Evolutionary conservation across 2,888 invertebrate genomes (phyloP), one percentile per base, ranked within the genome.

Genomic region (Brachycybe producta): DNA sequence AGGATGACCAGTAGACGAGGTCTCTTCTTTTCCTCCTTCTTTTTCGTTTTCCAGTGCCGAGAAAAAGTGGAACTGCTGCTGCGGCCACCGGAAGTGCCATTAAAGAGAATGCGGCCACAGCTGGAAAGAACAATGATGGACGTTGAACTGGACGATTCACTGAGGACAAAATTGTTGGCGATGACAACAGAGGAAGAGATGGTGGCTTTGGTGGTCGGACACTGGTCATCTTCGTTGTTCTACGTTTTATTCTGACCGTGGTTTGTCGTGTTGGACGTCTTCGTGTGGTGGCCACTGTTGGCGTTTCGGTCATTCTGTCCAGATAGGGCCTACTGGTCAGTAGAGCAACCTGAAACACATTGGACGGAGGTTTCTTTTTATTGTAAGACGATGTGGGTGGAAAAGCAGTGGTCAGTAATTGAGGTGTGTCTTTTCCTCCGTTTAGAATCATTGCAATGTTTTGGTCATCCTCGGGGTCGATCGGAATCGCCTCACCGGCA

Each of bases 51-150:
- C 39, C 48, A 21, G 21, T 13, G 15, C 19, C 19, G 5, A 48
- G 15, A 7, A 41, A 15, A 3, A 40, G 17, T 3, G 48, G 39
- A 2, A 40, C 48, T 11, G 48, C 48, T 3, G 40, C 48, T 3
- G 48, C 48, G 5, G 48, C 48, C 26, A 48, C 39, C 17, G 48
- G 48, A 5, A 48, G 39, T 40, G 48, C 48, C 48, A 48, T 40
- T 13, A 48, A 21, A 11, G 39, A 17, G 23, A 48, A 48, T 3
- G 48, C 48, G 2, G 48, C 35, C 21, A 39, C 28, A 4, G 48
- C 48, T 8, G 48, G 48, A n/a, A 48, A 35, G 7, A 48, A 7
- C 28, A 38, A 3, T n/a, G 24, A 27, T 5, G 48, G 48, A 13
- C 34, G 27, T 17, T 23, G 19, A n/a, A n/a, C n/a, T 32, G 32